Evolutionary conservation across 2,797 vertebrate genomes (phyloP).

Genomic region (Prionace glauca): DNA sequence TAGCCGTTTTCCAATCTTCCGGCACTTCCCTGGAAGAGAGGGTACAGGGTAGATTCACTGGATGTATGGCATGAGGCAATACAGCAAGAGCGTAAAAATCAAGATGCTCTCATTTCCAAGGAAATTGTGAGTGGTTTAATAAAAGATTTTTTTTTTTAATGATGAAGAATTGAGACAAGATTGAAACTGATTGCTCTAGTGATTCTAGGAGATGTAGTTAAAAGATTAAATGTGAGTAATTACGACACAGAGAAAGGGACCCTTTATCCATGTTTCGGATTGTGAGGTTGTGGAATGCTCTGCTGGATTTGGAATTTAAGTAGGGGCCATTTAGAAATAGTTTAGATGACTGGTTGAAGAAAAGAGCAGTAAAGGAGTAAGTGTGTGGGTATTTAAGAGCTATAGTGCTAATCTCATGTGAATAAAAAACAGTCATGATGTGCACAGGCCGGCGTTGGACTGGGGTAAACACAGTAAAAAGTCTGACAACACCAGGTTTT

Average conservation of each 20-base stretch:
- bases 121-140: background rate
- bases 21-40: no score
- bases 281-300: background rate
- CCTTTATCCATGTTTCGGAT: background rate
- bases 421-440: background rate
- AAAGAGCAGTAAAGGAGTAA: background rate
- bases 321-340: background rate
- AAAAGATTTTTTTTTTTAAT: background rate
- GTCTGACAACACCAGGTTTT: no score
- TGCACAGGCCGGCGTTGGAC: no score
- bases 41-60: background rate
- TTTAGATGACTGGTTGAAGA: background rate
- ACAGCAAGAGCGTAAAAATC: background rate
- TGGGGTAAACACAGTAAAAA: no score
- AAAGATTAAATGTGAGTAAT: background rate
- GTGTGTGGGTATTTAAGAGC: background rate
- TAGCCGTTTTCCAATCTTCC: no score
- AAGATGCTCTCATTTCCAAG: background rate
- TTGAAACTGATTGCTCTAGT: background rate
- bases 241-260: background rate
- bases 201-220: background rate
- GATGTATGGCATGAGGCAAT: background rate
- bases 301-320: background rate
- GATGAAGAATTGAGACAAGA: background rate
- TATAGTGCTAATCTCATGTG: background rate